A percentile compares a stretch with the other conserved stretches of the same genome.
Conservation (phyloP, 2,888 invertebrate species). For the Pseudeuparius sepicola region DNA sequence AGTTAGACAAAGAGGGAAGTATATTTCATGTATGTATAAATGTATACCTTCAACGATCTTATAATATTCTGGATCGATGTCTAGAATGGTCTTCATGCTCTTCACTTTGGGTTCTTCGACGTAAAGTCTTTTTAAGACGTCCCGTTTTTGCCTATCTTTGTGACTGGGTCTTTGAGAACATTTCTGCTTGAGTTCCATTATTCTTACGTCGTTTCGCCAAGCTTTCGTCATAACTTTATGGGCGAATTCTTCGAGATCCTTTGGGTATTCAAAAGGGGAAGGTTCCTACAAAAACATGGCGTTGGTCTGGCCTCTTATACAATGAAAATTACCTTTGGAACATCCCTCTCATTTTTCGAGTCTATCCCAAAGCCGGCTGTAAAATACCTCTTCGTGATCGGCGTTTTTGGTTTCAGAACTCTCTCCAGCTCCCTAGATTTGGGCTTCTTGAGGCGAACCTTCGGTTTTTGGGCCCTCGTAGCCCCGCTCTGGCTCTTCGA, state of each 20-base stretch:
- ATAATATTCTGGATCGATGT: slow-evolving; percentile 57
- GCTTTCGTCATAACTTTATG: slow-evolving; percentile 38
- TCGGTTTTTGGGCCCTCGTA: slow-evolving; percentile 4
- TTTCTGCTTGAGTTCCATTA: slow-evolving; percentile 31
- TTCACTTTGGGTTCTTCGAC: slow-evolving; percentile 43
- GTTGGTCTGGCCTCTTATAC: slow-evolving; percentile 26
- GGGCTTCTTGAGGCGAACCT: slow-evolving; percentile 11
- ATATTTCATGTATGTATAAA: too few species aligned
- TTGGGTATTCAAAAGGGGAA: slow-evolving; percentile 39
- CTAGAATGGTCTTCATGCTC: slow-evolving; percentile 48
- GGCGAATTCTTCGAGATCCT: slow-evolving; percentile 38
- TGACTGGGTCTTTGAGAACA: slow-evolving; percentile 34
- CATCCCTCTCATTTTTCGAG: slow-evolving; percentile 17
- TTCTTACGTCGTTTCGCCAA: slow-evolving; percentile 31
- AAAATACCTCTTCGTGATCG: slow-evolving; percentile 21
- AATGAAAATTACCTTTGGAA: slow-evolving; percentile 16
- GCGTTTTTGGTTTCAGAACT: slow-evolving; percentile 16
- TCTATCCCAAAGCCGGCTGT: slow-evolving; percentile 21
- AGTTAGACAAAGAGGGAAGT: too few species aligned
- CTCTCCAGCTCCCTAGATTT: slow-evolving; percentile 7
- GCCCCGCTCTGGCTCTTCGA: slow-evolving; percentile 4
- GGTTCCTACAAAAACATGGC: slow-evolving; percentile 35
- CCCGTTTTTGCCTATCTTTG: slow-evolving; percentile 35
- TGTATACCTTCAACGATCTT: slow-evolving; percentile 46
- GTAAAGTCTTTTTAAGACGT: slow-evolving; percentile 48